Percentiles rank a stretch among this genome's conserved stretches.
phyloP scores from a whole-genome alignment of 2,113 vertebrate genomes.

The Coryphaenoides rupestris region DNA sequence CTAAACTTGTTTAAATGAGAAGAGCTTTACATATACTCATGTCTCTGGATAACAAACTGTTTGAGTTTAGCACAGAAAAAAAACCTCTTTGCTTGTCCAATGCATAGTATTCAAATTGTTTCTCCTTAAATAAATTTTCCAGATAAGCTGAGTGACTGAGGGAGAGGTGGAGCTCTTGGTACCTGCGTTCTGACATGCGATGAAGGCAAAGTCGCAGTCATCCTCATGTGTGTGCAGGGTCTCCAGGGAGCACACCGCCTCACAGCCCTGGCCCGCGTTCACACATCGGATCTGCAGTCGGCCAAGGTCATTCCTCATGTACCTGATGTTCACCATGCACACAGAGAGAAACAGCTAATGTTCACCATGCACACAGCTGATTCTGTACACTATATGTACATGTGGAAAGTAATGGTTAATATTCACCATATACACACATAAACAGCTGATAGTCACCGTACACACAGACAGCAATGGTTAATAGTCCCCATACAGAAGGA shows the following conservation, averaged over 20 bases:
- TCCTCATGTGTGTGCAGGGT: conserved; percentile 80
- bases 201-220: conserved; percentile 80
- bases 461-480: too few relatives aligned
- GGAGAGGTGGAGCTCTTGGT: background rate
- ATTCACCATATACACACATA: too few relatives aligned
- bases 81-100: too few relatives aligned
- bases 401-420: too few relatives aligned
- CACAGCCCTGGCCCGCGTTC: conserved; percentile 79
- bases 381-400: too few relatives aligned
- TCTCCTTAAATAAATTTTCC: background rate
- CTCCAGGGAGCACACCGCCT: conserved; percentile 82
- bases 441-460: too few relatives aligned
- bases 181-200: conserved; percentile 81
- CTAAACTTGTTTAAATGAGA: too few relatives aligned
- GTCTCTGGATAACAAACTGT: too few relatives aligned
- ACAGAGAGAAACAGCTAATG: background rate
- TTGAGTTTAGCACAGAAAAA: too few relatives aligned
- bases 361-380: too few relatives aligned
- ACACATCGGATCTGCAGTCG: conserved; percentile 82
- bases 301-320: conserved; percentile 88
- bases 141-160: background rate
- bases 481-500: background rate
- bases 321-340: conserved; percentile 61
- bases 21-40: too few relatives aligned
- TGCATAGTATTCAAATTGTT: too few relatives aligned